Percentiles rank a stretch among this genome's conserved stretches.
phyloP scores from a whole-genome alignment of 2,888 invertebrate species.

The Rhingia campestris region DNA sequence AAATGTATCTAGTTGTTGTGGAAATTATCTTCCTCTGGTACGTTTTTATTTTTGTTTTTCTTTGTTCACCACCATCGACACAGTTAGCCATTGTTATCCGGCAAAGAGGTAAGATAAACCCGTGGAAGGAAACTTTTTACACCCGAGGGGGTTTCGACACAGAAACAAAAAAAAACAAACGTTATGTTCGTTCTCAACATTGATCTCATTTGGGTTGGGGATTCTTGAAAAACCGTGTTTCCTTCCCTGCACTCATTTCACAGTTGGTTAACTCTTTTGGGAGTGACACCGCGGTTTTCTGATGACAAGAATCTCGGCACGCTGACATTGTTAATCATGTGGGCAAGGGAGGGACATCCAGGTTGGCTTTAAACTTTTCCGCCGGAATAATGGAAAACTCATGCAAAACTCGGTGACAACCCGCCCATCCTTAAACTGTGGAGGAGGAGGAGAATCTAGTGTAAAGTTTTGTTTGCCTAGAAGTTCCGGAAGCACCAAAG shows the following conservation, averaged over 20 bases:
- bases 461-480: constrained; percentile 25
- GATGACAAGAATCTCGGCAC: constrained; percentile 35
- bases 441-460: constrained; percentile 5
- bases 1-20: constrained; percentile 40
- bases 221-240: constrained; percentile 20
- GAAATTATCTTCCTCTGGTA: constrained; percentile 36
- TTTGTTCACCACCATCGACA: constrained; percentile 51
- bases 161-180: constrained; percentile 2
- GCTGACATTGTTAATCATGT: constrained; percentile 68
- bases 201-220: constrained; percentile 57
- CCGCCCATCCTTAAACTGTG: not conserved
- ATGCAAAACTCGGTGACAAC: constrained; percentile 1
- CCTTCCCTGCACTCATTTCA: constrained; percentile 53
- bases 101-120: constrained; percentile 32
- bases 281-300: constrained; percentile 53
- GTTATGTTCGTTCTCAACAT: constrained; percentile 48
- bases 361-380: constrained; percentile 41
- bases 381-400: constrained; percentile 9
- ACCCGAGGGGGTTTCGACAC: constrained; percentile 14
- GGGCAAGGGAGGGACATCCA: constrained; percentile 1
- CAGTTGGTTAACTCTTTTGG: constrained; percentile 69
- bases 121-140: constrained; percentile 49
- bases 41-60: constrained; percentile 21
- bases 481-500: constrained; percentile 36
- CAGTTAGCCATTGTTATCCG: constrained; percentile 56